Evolutionary conservation across 2,113 vertebrate species (phyloP).

Genomic region (Boulengeromyrus knoepffleri): DNA sequence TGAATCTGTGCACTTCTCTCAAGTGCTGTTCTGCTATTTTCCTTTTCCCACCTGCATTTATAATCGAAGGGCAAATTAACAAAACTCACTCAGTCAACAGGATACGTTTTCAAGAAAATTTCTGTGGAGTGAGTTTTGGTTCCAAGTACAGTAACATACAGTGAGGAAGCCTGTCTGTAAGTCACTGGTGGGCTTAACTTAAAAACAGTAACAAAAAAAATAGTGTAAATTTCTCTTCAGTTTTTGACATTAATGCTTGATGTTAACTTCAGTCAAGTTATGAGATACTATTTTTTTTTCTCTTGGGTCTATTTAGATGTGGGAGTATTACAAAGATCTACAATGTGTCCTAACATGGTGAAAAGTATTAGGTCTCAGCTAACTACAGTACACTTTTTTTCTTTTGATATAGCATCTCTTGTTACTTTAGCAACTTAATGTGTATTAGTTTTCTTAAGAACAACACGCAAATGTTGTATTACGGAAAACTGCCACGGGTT

Average conservation of each 20-base stretch:
- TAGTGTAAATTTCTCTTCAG: background rate
- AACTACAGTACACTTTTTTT: background rate
- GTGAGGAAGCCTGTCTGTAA: background rate
- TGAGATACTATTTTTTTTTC: background rate
- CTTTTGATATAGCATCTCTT: background rate
- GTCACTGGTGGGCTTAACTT: background rate
- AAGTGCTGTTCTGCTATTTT: background rate
- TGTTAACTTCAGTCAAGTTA: background rate
- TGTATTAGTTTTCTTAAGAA: background rate
- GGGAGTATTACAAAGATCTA: background rate
- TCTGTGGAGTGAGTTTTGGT: background rate
- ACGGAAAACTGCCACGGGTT: background rate
- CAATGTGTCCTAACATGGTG: background rate
- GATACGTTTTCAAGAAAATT: background rate
- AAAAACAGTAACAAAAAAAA: background rate
- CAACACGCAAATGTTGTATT: background rate
- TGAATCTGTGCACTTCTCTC: background rate
- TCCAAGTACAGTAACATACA: background rate
- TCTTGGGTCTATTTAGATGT: background rate
- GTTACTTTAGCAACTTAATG: background rate
- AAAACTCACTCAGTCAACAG: background rate
- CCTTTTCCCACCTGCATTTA: background rate
- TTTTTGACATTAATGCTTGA: background rate
- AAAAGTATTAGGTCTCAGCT: background rate
- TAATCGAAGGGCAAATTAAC: background rate